A percentile compares a stretch with the other conserved stretches of the same genome.
phyloP scores from a whole-genome alignment of 1,140 invertebrate genomes.

The Ruditapes philippinarum region DNA sequence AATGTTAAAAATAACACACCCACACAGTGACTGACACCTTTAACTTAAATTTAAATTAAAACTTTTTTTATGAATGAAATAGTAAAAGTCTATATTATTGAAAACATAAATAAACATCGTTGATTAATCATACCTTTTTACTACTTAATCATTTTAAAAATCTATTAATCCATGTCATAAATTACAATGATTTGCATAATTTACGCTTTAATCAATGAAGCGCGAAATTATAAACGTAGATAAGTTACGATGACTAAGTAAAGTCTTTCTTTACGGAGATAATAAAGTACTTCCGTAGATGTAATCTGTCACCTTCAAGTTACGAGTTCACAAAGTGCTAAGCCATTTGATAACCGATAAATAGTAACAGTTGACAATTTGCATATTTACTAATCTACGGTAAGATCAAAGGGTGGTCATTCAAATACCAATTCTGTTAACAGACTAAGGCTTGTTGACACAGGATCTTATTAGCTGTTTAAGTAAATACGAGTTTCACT shows the following conservation, averaged over 20 bases:
- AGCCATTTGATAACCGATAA: neutral
- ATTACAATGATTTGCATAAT: constrained; percentile 24
- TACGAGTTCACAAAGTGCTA: constrained; percentile 1
- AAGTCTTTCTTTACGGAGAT: neutral
- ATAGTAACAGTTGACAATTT: constrained; percentile 9
- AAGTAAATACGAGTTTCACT: neutral
- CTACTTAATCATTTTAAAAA: neutral
- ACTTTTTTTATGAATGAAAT: constrained; percentile 26
- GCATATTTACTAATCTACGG: neutral
- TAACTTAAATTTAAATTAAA: neutral
- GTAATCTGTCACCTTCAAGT: constrained; percentile 5
- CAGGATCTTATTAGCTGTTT: neutral
- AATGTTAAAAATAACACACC: no score
- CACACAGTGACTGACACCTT: neutral
- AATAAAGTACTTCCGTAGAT: constrained; percentile 21
- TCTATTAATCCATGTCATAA: constrained; percentile 30
- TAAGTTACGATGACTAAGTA: constrained; percentile 25
- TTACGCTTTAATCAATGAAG: constrained; percentile 25
- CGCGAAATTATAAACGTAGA: constrained; percentile 29
- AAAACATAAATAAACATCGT: neutral
- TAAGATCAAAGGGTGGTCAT: constrained; percentile 6
- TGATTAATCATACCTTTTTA: neutral
- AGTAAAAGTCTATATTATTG: neutral
- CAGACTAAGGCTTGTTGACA: neutral
- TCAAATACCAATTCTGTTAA: neutral